Percentiles rank a stretch among this genome's conserved stretches.
Evolutionary conservation across 2,888 invertebrate species (phyloP).

Genomic region (Watsonalla cultraria): DNA sequence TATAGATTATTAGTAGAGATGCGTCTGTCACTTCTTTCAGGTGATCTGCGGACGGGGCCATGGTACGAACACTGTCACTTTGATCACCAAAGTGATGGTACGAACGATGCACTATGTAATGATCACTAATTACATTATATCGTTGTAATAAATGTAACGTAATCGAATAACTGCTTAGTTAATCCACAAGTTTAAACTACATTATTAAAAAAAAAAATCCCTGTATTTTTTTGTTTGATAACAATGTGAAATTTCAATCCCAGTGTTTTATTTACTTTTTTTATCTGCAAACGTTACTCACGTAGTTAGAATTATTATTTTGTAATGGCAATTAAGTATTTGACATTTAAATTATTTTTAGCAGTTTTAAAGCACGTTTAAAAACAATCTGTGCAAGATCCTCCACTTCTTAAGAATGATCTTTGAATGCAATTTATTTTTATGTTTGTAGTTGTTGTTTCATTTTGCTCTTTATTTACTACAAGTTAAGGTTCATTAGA

Average conservation of each 20-base stretch:
- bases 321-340: too few relatives aligned
- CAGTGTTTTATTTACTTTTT: not conserved
- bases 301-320: too few relatives aligned
- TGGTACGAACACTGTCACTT: not conserved
- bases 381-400: too few relatives aligned
- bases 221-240: too few relatives aligned
- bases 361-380: too few relatives aligned
- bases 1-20: not conserved
- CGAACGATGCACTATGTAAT: constrained; percentile 4
- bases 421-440: too few relatives aligned
- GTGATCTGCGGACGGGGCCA: constrained; percentile 4
- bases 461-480: not conserved
- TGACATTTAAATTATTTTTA: too few relatives aligned
- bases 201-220: too few relatives aligned
- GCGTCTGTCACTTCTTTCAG: constrained; percentile 16
- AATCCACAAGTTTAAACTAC: too few relatives aligned
- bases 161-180: not conserved
- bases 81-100: constrained; percentile 4
- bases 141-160: constrained; percentile 6
- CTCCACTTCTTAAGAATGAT: too few relatives aligned
- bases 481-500: not conserved
- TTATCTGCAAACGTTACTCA: too few relatives aligned
- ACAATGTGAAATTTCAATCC: not conserved
- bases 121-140: constrained; percentile 22
- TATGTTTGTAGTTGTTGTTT: not conserved